A percentile compares a stretch with the other conserved stretches of the same genome.
phyloP scores from a whole-genome alignment of 37 sponge, comb jelly and placozoan genomes.

The Crambe crambe region DNA sequence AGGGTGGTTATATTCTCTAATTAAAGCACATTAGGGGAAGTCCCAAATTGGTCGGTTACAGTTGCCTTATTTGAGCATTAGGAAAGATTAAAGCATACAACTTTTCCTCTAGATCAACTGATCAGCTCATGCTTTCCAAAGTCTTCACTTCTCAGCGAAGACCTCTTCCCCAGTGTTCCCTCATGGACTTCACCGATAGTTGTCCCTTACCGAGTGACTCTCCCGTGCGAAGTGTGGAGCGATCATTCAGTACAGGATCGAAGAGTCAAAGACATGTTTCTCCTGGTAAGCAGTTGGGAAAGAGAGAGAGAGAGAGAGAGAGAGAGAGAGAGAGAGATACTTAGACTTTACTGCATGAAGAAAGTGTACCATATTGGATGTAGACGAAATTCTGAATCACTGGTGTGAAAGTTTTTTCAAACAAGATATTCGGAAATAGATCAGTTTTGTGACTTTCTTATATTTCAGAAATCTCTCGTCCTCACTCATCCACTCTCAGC shows the following conservation, averaged over 20 bases:
- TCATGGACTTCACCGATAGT: conserved; percentile 45
- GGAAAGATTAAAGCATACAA: no score
- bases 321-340: no score
- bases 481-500: conserved; percentile 16
- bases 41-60: background rate
- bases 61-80: background rate
- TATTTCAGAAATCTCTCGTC: background rate
- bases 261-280: background rate
- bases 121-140: conserved; percentile 72
- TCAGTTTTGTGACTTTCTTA: no score
- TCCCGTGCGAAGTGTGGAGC: background rate
- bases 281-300: background rate
- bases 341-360: no score
- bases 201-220: conserved; percentile 26
- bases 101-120: conserved; percentile 47
- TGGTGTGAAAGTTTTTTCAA: no score
- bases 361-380: no score
- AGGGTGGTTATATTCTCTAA: background rate
- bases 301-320: no score
- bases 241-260: conserved; percentile 8
- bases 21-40: no score
- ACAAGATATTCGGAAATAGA: no score
- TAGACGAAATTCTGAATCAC: no score
- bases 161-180: conserved; percentile 27
- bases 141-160: conserved; percentile 35